phyloP scores from a whole-genome alignment of 2,797 vertebrate species.

The Melanogrammus aeglefinus region DNA sequence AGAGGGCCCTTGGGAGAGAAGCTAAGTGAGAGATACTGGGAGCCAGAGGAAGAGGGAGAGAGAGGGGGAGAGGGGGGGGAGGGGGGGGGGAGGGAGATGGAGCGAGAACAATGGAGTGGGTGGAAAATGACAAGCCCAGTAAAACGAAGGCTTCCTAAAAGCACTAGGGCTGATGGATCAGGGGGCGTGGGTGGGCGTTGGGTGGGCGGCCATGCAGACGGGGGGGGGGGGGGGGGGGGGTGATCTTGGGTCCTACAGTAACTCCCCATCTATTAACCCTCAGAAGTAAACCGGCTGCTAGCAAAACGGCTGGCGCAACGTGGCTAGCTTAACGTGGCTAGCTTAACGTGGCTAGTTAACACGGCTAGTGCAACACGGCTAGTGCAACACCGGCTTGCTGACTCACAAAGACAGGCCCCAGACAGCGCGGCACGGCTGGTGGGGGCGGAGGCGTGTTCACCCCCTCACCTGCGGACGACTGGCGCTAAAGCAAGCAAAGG shows the following conservation, averaged over 20 bases:
- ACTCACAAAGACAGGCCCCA: conserved; percentile 44
- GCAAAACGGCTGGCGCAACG: too few species aligned
- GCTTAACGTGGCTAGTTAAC: too few species aligned
- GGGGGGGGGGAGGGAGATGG: neutral
- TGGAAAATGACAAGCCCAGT: conserved; percentile 64
- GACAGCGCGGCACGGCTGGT: conserved; percentile 69
- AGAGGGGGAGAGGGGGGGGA: neutral
- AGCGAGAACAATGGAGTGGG: conserved; percentile 47
- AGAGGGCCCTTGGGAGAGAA: conserved; percentile 52
- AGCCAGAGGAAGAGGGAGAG: conserved; percentile 29
- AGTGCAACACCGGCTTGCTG: conserved; percentile 23
- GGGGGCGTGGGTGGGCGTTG: conserved; percentile 35
- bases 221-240: conserved; percentile 14
- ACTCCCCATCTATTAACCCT: conserved; percentile 71
- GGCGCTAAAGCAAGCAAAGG: conserved; percentile 65
- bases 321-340: too few species aligned
- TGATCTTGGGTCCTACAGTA: neutral
- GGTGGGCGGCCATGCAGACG: conserved; percentile 47
- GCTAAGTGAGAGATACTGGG: conserved; percentile 33
- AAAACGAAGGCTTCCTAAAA: conserved; percentile 55
- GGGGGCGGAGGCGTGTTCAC: conserved; percentile 23
- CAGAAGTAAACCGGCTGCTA: neutral
- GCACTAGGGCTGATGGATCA: conserved; percentile 63
- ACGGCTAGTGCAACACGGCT: too few species aligned
- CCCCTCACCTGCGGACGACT: neutral